Conservation (phyloP, 2,797 vertebrate species). For the Cercopithecus hamlyni region DNA sequence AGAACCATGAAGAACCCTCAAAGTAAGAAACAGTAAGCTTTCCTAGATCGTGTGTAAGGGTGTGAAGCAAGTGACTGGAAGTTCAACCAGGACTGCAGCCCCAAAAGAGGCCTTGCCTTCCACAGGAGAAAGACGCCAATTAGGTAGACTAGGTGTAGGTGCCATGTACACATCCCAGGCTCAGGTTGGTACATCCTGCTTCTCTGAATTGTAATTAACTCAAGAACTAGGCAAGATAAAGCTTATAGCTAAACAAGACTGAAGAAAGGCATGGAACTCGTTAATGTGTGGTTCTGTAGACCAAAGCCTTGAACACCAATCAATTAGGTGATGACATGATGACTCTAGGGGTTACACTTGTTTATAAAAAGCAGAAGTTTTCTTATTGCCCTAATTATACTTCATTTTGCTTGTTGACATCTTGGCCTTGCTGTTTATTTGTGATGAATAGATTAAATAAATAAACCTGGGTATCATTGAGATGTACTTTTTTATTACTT, state of each 20-base stretch:
- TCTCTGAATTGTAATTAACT: background rate
- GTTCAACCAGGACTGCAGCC: background rate
- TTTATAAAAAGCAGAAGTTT: background rate
- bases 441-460: background rate
- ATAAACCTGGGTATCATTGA: background rate
- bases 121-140: background rate
- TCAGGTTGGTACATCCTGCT: background rate
- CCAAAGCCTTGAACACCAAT: background rate
- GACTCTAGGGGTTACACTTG: background rate
- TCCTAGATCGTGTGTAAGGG: background rate
- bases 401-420: background rate
- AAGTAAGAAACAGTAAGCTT: background rate
- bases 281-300: background rate
- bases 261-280: background rate
- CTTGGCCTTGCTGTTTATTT: background rate
- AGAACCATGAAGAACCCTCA: background rate
- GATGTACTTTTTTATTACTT: background rate
- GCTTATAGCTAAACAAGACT: background rate
- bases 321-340: background rate
- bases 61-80: background rate
- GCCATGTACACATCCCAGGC: background rate
- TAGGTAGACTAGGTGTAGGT: background rate
- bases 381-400: background rate
- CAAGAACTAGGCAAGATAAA: background rate
- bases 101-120: background rate